A percentile compares a stretch with the other conserved stretches of the same genome.
These are phyloP conservation scores for Reinhardtius hippoglossoides DNA, from an alignment of 2,113 vertebrate species.

Conservation along the genomic window DNA sequence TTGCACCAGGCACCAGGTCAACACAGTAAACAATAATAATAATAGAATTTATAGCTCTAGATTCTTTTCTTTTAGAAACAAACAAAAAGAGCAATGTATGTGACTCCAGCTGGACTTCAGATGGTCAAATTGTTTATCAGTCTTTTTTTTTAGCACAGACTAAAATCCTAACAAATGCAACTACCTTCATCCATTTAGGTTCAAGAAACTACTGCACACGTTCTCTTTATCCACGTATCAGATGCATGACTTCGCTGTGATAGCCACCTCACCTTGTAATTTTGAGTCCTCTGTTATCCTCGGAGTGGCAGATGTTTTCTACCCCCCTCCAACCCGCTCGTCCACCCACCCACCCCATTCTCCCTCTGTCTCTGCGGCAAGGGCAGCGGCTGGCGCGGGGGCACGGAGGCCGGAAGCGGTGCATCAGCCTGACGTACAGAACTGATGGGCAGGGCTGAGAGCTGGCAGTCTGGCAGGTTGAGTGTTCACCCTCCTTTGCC, in stretches of 20 bases:
- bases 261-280: constrained; percentile 44
- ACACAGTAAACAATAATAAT: constrained; percentile 13
- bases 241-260: constrained; percentile 37
- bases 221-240: constrained; percentile 25
- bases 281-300: constrained; percentile 61
- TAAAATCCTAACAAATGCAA: not conserved
- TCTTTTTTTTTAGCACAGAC: too few relatives aligned
- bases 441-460: constrained; percentile 90
- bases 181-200: not conserved
- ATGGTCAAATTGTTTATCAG: too few relatives aligned
- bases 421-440: constrained; percentile 88
- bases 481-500: constrained; percentile 82
- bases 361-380: constrained; percentile 79
- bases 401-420: constrained; percentile 70
- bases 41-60: not conserved
- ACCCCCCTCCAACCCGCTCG: constrained; percentile 48
- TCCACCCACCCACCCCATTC: constrained; percentile 29
- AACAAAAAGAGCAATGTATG: not conserved
- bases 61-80: not conserved
- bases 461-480: constrained; percentile 84
- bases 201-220: not conserved
- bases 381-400: constrained; percentile 74
- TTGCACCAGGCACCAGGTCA: constrained; percentile 38
- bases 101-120: not conserved
- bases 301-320: constrained; percentile 84